A percentile compares a stretch with the other conserved stretches of the same genome.
These are phyloP conservation scores for Charina bottae DNA, from an alignment of 2,113 vertebrate genomes.

Conservation along the genomic window DNA sequence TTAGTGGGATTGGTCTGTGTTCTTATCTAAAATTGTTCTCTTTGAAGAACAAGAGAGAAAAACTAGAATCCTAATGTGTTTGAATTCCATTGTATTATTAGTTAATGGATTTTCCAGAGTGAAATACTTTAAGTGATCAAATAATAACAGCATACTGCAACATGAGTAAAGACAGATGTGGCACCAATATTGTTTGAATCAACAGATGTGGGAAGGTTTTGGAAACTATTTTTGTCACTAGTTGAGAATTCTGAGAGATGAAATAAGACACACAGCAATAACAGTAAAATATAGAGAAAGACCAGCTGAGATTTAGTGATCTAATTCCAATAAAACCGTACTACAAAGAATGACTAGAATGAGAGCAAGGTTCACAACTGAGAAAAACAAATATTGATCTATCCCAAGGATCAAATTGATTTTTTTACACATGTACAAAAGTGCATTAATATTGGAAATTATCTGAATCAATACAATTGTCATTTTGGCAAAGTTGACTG, in stretches of 20 bases:
- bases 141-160: background rate
- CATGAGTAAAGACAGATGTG: background rate
- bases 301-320: conserved; percentile 57
- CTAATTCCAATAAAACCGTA: conserved; percentile 55
- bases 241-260: conserved; percentile 49
- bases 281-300: conserved; percentile 56
- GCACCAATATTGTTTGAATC: conserved; percentile 31
- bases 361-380: conserved; percentile 39
- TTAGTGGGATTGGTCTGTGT: conserved; percentile 4
- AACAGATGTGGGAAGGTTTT: conserved; percentile 45
- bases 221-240: conserved; percentile 50
- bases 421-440: conserved; percentile 62
- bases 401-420: conserved; percentile 46
- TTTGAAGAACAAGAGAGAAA: conserved; percentile 21
- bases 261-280: conserved; percentile 47
- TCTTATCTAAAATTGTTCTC: background rate
- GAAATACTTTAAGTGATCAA: conserved; percentile 1
- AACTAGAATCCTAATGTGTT: background rate
- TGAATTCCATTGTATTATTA: conserved; percentile 18
- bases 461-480: conserved; percentile 46
- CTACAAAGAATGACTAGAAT: conserved; percentile 47
- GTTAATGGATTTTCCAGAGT: conserved; percentile 28
- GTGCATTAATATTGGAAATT: conserved; percentile 57
- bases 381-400: conserved; percentile 57
- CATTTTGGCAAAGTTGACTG: conserved; percentile 50